Evolutionary conservation across 2,113 vertebrate species (phyloP).

Genomic region (Callaeas wilsoni): DNA sequence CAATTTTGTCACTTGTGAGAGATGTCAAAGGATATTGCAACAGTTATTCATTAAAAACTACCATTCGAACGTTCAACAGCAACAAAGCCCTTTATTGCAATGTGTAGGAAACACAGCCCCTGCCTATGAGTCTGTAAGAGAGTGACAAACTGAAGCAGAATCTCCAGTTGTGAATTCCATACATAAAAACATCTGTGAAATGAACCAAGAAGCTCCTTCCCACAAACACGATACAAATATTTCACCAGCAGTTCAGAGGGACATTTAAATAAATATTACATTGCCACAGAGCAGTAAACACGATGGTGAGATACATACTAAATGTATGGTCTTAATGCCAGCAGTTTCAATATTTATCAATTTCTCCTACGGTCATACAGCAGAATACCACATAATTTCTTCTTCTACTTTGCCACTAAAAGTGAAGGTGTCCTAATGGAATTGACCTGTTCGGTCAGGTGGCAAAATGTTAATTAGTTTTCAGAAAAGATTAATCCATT

Average conservation of each 20-base stretch:
- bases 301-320: neutral
- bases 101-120: neutral
- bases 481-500: constrained; percentile 16
- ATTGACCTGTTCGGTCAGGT: neutral
- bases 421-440: neutral
- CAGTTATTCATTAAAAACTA: neutral
- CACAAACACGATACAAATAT: neutral
- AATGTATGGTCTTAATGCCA: neutral
- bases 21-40: neutral
- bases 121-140: neutral
- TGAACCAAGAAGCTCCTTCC: neutral
- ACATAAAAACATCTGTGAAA: neutral
- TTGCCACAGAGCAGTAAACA: neutral
- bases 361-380: neutral
- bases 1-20: neutral
- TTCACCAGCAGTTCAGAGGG: neutral
- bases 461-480: constrained; percentile 36
- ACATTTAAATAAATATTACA: neutral
- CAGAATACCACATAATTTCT: neutral
- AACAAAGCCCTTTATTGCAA: neutral
- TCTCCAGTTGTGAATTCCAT: neutral
- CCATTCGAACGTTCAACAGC: neutral
- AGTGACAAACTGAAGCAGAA: neutral
- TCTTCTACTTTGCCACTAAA: neutral
- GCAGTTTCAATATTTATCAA: neutral